A percentile compares a stretch with the other conserved stretches of the same genome.
Conservation (phyloP, 2,797 vertebrate genomes). For the Hirundo rustica region DNA sequence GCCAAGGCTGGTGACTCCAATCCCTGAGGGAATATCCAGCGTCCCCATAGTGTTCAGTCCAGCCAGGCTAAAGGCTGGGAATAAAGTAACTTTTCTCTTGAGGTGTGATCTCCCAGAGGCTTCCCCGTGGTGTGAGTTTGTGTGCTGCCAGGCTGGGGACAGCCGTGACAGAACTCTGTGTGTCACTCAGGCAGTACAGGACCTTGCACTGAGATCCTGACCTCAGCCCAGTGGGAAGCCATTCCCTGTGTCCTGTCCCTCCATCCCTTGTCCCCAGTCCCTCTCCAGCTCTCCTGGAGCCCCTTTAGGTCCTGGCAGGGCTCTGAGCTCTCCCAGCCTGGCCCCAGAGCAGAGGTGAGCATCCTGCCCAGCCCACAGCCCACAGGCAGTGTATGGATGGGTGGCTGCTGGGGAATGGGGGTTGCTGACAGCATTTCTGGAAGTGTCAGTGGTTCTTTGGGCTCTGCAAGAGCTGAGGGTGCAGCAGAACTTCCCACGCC, state of each 20-base stretch:
- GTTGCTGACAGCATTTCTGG: background rate
- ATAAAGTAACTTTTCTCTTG: fast-evolving
- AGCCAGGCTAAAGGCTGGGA: background rate
- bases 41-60: background rate
- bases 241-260: background rate
- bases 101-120: background rate
- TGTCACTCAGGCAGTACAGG: background rate
- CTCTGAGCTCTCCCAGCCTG: background rate
- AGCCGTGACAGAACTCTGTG: background rate
- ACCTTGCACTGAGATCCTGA: background rate
- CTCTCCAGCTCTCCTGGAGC: background rate
- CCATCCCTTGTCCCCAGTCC: background rate
- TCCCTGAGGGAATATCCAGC: background rate
- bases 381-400: background rate
- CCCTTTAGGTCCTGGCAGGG: fast-evolving
- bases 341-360: background rate
- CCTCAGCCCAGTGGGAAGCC: background rate
- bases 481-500: fast-evolving
- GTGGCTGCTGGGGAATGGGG: background rate
- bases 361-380: background rate
- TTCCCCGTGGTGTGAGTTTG: background rate
- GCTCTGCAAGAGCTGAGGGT: background rate
- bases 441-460: background rate
- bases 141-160: background rate
- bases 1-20: background rate